Base-by-base conservation (phyloP, 2,113 vertebrate genomes). In the Crypturellus undulatus region DNA sequence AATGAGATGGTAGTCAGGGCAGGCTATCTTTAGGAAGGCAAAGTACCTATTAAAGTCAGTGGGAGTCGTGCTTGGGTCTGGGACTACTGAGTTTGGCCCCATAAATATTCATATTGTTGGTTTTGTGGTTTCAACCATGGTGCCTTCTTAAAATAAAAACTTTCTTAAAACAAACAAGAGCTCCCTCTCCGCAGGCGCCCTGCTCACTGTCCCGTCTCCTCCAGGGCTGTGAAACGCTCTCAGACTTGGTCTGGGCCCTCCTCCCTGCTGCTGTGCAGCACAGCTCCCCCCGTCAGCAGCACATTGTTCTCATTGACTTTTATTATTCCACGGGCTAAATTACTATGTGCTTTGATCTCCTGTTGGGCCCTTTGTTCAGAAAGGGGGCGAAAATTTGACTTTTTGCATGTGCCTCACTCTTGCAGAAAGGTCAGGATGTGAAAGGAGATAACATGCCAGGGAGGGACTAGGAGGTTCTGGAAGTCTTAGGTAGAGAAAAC, bases 271-370 rank as follows among this genome's bases (percentile, higher is more conserved):
- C 0, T 11, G 59, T 59, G 49, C 0, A 15, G 89, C 60, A 70
- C 84, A 84, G 28, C 87, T 84, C n/a, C 79, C 79, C 58, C 51
- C 10, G 6, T 89, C 95, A 91, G 84, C 87, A 91, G 56, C 87
- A 94, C 72, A 16, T 65, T 88, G 93, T 76, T 94, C 87, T 75
- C 58, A 32, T 28, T 81, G 90, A 73, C 72, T 90, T 93, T 92
- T 93, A 93, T 86, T 90, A 88, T 94, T 71, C 72, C n/a, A 43
- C 17, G 58, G 77, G 22, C 69, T 94, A 83, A 86, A 90, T 76
- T 67, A 72, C 77, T 30, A 6, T 17, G 56, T 2, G 38, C 90
- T 96, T 95, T 94, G 90, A 95, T 97, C 84, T 95, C 7, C 56
- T 79, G 56, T 58, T 0, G 2, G 82, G 73, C 76, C 83, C 16